Base-by-base conservation (phyloP, 2,888 invertebrate species). In the Mactromeris polynyma region DNA sequence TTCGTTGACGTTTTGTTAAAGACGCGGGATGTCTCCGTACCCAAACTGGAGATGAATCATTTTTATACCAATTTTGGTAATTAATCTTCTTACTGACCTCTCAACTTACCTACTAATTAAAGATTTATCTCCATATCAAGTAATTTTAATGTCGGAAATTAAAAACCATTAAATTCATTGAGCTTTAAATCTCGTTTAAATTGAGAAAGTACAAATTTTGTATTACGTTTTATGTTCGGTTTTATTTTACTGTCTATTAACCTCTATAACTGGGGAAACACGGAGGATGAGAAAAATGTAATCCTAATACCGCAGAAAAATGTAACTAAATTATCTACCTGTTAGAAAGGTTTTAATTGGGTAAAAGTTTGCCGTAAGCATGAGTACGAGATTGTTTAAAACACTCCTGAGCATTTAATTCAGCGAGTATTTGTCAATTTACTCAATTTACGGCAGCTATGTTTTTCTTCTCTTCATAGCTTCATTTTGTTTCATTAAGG, bases 91-190 rank as follows among this genome's bases (percentile, higher is more conserved):
- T 54, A 21, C 17, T 77, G 51, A 78, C 78, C 46, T 88, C 85
- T 88, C 85, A 58, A 38, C 51, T 85, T 88, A 46, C 88, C 26
- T 64, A 42, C 73, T 81, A 85, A 88, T 88, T 88, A 88, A 84
- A 88, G 87, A 83, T 64, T 88, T 88, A 88, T 88, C 87, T 83
- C 40, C 69, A 69, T 54, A 73, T 84, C 81, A 54, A 73, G 54
- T 31, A n/a, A 58, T 83, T 88, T 84, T 81, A 80, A 54, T 58
- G 81, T 54, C 31, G 58, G 33, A 82, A 81, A 82, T 78, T 58
- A 73, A 78, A 38, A 42, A 51, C 46, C 21, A 42, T 46, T 11
- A 58, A 38, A 82, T 58, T 82, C 58, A 58, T 31, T 54, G 54
- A 81, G 58, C 81, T 42, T 46, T 64, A 64, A 64, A 64, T 64